Base-by-base conservation (phyloP, 2,888 invertebrate genomes). In the Drosophila cognata region DNA sequence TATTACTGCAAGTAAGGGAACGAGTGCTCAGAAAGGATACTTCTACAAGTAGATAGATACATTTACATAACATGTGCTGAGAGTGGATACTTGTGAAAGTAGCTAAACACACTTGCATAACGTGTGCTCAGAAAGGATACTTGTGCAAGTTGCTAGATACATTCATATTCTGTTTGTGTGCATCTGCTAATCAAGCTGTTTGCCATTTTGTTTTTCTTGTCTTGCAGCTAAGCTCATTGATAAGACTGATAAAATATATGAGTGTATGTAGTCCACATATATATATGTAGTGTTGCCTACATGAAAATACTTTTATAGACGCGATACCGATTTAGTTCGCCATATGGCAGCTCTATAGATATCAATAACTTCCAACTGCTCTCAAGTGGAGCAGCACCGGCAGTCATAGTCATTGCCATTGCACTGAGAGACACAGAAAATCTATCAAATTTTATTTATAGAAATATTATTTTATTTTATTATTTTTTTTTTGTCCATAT, bases 241-340 rank as follows among this genome's bases (percentile, higher is more conserved):
- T 43, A 43, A 29, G 10, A 60, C 65, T 50, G 76, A 77, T 76
- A 72, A 67, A 31, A 43, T 57, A 57, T 41, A 13, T 50, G 8
- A 11, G 8, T 25, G 5, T 28, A 16, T 25, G 8, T 28, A 29
- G 16, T 25, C 16, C 3, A 46, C 25, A 46, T 46, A 48, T 25
- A 16, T 36, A 28, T 56, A 61, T 71, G 69, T 81, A 71, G 56
- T 29, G 51, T 65, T 31, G 58, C n/a, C 62, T 74, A 83, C 86
- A 86, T 73, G 86, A 46, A 86, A 86, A 89, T 76, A 89, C 90
- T 89, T 76, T 86, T 88, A 87, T 75, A 77, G 68, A 46, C 25
- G 68, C 66, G 70, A 74, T 89, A 89, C 67, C 74, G 59, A 71
- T 75, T 78, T 72, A 62, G 77, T 4, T 63, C 57, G 68, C 89